Base-by-base conservation (phyloP, 2,113 vertebrate genomes). In the Labeo rohita region DNA sequence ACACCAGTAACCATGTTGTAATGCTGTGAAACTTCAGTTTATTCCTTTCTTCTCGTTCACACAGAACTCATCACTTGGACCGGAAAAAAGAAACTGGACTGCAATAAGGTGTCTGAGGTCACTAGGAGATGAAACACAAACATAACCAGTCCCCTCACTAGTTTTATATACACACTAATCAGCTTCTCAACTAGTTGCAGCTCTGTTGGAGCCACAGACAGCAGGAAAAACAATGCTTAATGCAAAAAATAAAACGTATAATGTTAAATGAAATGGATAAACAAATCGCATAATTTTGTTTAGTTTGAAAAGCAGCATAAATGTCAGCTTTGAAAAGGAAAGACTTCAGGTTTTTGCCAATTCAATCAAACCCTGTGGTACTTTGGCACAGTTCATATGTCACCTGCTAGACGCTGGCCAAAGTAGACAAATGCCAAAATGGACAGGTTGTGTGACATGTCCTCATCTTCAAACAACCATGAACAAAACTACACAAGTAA, bases 371-470 rank as follows among this genome's bases (percentile, higher is more conserved):
- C 47, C 4, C 49, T 49, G 72, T 8, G 18, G 72, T 23, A 12
- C 3, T 77, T 77, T 77, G 75, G 50, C 75, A 77, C 75, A 10
- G 28, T 77, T 18, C 75, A 34, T 77, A 28, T 12, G 43, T 77
- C 75, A 77, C 75, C 75, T 77, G 75, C 49, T 77, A 34, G 16
- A 77, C 1, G n/a, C 75, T 54, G 8, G 75, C 75, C 75, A 77
- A 77, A 54, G 75, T 4, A 77, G 50, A 54, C 75, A 36, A 36
- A 54, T 77, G 75, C 75, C 75, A 77, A 54, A 15, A 28, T 54
- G 50, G 75, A 77, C 75, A 77, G 75, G 75, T 77, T 77, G 47
- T 54, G 75, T 77, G 47, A 52, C 28, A 77, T 52, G 49, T 28
- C 28, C n/a, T 75, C 28, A 54, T 28, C 73, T 15, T 56, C 34